Evolutionary conservation across 2,888 invertebrate genomes (phyloP), one percentile per base, ranked within the genome.

Genomic region (Epirrhoe alternata): DNA sequence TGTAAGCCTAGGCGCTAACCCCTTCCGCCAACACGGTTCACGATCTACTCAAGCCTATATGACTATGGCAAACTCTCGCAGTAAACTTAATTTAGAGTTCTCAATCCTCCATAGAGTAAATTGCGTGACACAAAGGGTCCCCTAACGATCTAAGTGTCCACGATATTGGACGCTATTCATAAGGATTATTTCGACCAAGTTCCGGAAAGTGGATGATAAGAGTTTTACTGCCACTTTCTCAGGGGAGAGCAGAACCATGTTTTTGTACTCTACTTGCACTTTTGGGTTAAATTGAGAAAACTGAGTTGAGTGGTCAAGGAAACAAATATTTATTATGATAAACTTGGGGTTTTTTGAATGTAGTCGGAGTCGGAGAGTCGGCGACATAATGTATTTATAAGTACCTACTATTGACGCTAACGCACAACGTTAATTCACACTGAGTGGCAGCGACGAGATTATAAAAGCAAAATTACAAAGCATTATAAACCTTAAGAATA

Each of bases 181-280:
- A 56, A 67, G 59, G 63, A 59, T 67, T 67, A 67, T 59, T 50
- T 63, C 60, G 30, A 33, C 16, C 59, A 60, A 54, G 55, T 52
- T 24, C 33, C 56, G 50, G 53, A 24, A 49, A 66, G 67, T 60
- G 63, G 67, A 17, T 55, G 67, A 67, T 63, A 63, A 63, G 63
- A 63, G 30, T 59, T 67, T 67, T 63, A 63, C 54, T 60, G 63
- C 33, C 53, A 58, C 66, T 60, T 58, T 54, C 49, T 30, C 47
- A 54, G 63, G 38, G 47, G 42, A 67, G 52, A 63, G 67, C 59
- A 52, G 51, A 63, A 56, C 31, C 63, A 24, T 63, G 67, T 66
- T 62, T 55, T 33, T 54, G 51, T 38, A 24, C 45, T 59, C 45
- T 35, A 8, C 50, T 24, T 58, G 33, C 35, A 35, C 51, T 50